Conservation (phyloP, 2,797 vertebrate genomes). For the Characodon lateralis region DNA sequence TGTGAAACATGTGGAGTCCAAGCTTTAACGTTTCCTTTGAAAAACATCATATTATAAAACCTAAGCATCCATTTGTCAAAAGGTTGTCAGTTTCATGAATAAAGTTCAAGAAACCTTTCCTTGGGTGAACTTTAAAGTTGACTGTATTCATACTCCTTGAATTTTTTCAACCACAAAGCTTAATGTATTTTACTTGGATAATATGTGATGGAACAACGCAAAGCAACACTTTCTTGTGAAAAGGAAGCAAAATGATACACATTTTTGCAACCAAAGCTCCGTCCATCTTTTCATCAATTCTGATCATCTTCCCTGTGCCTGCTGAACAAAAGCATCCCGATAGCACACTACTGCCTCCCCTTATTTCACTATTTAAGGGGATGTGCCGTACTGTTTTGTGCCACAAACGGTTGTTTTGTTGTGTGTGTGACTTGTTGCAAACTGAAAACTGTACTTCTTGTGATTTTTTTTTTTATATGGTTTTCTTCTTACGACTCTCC, state of each 20-base stretch:
- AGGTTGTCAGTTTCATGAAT: not conserved
- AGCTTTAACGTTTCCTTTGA: not conserved
- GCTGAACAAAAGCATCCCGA: too few species aligned
- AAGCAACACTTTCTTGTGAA: not conserved
- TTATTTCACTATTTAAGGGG: too few species aligned
- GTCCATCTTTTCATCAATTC: too few species aligned
- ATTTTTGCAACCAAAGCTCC: not conserved
- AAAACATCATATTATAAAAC: not conserved
- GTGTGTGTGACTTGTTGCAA: not conserved
- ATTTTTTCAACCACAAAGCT: not conserved
- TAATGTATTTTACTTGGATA: not conserved
- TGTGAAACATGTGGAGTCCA: not conserved
- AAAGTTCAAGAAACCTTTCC: not conserved
- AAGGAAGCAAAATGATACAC: not conserved
- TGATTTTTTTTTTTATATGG: too few species aligned
- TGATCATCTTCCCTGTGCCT: too few species aligned
- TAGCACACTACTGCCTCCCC: too few species aligned
- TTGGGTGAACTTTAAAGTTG: not conserved
- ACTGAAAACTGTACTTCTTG: not conserved
- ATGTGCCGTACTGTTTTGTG: too few species aligned
- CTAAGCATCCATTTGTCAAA: not conserved
- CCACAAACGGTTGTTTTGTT: too few species aligned
- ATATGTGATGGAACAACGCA: not conserved
- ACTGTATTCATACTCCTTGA: not conserved
- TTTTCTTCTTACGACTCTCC: not conserved